phyloP scores from a whole-genome alignment of 2,888 invertebrate species.

The Drosophila setosimentum region DNA sequence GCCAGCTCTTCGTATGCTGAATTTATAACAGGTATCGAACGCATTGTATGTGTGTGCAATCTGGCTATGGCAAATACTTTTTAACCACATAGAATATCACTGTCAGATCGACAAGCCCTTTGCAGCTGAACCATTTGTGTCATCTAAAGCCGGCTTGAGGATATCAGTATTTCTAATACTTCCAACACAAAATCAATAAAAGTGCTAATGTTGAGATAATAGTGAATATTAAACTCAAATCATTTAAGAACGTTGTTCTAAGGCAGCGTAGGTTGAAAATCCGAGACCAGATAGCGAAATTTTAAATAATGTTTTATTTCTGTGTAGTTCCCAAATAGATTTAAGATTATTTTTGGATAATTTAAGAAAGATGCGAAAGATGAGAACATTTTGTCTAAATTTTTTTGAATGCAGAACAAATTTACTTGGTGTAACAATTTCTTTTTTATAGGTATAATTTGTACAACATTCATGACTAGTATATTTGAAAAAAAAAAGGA shows the following conservation, averaged over 20 bases:
- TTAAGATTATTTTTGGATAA: not conserved
- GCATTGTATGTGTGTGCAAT: not conserved
- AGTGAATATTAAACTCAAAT: not conserved
- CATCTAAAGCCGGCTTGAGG: too few relatives aligned
- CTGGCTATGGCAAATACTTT: slow-evolving; percentile 6
- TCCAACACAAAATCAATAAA: not conserved
- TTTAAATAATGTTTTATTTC: not conserved
- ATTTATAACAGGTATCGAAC: slow-evolving; percentile 52
- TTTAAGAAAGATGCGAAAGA: too few relatives aligned
- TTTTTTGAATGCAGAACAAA: not conserved
- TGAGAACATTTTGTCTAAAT: too few relatives aligned
- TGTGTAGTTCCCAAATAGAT: not conserved
- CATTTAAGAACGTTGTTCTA: not conserved
- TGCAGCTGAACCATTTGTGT: not conserved
- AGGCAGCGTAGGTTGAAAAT: too few relatives aligned
- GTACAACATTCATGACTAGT: not conserved
- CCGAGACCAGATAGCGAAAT: not conserved
- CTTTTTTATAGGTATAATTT: not conserved
- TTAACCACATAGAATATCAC: not conserved
- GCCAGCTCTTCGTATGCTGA: slow-evolving; percentile 38
- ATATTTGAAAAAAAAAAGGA: not conserved
- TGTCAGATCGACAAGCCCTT: not conserved
- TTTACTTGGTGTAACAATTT: not conserved
- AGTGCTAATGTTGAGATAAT: too few relatives aligned
- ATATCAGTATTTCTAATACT: not conserved